Conservation (phyloP, 2,113 vertebrate species). For the Protomyctophum bolini region DNA sequence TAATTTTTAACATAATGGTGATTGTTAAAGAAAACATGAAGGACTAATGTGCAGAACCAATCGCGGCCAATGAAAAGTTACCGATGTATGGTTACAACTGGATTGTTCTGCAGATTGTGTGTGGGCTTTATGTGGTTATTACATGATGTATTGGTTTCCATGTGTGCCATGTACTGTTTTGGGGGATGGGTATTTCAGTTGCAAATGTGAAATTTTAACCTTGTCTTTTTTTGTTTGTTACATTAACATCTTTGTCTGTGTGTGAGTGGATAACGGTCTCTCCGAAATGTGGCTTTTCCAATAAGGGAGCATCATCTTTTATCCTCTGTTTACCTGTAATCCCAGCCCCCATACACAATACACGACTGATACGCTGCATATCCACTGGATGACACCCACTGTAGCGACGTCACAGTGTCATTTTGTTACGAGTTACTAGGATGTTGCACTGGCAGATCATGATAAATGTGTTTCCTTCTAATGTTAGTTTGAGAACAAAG, state of each 20-base stretch:
- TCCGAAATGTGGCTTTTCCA: conserved; percentile 15
- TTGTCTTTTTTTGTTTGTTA: conserved; percentile 46
- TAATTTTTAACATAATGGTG: conserved; percentile 63
- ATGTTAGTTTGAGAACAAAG: conserved; percentile 60
- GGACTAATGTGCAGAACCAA: conserved; percentile 44
- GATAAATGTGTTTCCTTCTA: conserved; percentile 34
- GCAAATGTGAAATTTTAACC: conserved; percentile 77
- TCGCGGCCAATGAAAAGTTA: conserved; percentile 14
- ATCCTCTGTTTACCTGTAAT: conserved; percentile 43
- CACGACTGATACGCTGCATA: conserved; percentile 33
- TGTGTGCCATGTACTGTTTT: conserved; percentile 66
- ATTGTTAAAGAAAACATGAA: conserved; percentile 66
- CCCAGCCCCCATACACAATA: conserved; percentile 25
- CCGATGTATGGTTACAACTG: conserved; percentile 17
- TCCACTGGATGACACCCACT: conserved; percentile 70
- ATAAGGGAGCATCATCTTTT: conserved; percentile 23
- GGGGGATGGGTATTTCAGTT: conserved; percentile 49
- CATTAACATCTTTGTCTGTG: conserved; percentile 59
- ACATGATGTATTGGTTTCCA: conserved; percentile 35
- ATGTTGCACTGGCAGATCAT: conserved; percentile 68
- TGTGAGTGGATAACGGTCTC: conserved; percentile 10
- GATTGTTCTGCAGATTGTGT: conserved; percentile 45
- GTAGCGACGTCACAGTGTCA: conserved; percentile 60
- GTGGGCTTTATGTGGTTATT: conserved; percentile 46
- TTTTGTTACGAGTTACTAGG: conserved; percentile 55